Evolutionary conservation across 2,113 vertebrate species (phyloP).

Genomic region (Pandion haliaetus): DNA sequence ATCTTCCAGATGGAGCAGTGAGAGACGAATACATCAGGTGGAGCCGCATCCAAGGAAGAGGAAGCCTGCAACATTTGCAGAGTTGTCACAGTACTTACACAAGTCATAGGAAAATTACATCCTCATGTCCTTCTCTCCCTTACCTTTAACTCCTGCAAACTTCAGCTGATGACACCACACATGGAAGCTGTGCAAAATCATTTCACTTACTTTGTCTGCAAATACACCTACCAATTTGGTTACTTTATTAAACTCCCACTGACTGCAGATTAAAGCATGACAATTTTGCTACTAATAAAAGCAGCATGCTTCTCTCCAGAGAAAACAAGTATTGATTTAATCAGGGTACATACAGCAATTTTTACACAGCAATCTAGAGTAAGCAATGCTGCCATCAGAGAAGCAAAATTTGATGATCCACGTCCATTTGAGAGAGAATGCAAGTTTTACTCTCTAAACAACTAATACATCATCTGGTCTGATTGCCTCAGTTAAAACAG

Average conservation of each 20-base stretch:
- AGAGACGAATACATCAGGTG: fast-evolving
- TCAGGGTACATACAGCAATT: background rate
- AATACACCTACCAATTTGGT: background rate
- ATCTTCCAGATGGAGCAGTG: background rate
- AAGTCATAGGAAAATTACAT: background rate
- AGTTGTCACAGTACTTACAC: background rate
- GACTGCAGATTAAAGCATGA: background rate
- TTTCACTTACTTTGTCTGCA: background rate
- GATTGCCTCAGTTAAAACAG: background rate
- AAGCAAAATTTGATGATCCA: background rate
- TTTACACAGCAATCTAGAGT: background rate
- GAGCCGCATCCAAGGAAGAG: background rate
- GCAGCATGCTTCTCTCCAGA: background rate
- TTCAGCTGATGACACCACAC: background rate
- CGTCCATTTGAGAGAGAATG: background rate
- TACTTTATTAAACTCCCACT: background rate
- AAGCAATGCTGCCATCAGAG: background rate
- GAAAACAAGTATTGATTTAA: background rate
- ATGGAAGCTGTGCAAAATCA: background rate
- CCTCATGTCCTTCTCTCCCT: background rate
- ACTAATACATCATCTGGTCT: fast-evolving
- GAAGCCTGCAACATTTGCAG: too few relatives aligned
- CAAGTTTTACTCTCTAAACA: background rate
- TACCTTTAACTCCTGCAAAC: background rate
- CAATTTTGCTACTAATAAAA: background rate